phyloP scores from a whole-genome alignment of 2,888 invertebrate species.

The Neoitamus cyanurus region DNA sequence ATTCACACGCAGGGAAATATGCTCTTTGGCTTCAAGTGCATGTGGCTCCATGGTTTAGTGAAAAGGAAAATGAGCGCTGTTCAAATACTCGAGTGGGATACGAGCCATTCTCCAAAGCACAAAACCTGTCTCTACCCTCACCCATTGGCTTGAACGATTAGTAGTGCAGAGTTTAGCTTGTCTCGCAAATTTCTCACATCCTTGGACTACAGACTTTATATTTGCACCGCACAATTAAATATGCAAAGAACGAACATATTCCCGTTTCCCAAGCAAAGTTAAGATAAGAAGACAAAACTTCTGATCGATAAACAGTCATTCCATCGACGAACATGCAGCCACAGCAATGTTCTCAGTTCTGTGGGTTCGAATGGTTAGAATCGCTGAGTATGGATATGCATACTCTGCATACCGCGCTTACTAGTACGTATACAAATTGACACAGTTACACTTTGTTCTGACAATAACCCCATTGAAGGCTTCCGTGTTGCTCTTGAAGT shows the following conservation, averaged over 20 bases:
- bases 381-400: neutral
- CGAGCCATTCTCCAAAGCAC: neutral
- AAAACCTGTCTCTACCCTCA: neutral
- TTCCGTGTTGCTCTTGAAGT: conserved; percentile 12
- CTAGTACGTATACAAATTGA: neutral
- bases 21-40: neutral
- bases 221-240: neutral
- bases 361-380: neutral
- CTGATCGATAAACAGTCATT: neutral
- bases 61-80: conserved; percentile 17
- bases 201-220: neutral
- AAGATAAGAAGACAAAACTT: neutral
- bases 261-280: neutral
- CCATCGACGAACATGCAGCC: neutral
- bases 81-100: neutral
- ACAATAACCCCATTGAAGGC: conserved; percentile 13
- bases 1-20: conserved; percentile 9
- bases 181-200: neutral
- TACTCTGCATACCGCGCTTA: neutral
- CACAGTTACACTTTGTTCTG: neutral
- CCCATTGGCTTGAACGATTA: neutral
- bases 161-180: neutral
- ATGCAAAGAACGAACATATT: neutral
- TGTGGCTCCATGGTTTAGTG: neutral
- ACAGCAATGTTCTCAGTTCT: neutral